phyloP scores from a whole-genome alignment of 2,797 vertebrate genomes.

The Gallinago nigripennis region DNA sequence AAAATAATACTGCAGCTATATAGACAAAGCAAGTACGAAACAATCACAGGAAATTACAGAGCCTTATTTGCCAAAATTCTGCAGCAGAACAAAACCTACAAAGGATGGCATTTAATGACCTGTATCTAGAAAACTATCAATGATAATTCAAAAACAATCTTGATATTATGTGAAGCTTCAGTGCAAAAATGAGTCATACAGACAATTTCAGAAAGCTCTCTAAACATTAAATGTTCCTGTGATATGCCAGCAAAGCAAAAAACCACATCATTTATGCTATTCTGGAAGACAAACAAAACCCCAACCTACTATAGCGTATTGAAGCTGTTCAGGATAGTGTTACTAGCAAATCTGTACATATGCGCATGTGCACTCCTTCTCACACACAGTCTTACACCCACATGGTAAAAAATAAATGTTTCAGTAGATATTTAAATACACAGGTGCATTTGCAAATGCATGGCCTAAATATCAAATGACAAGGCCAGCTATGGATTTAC shows the following conservation, averaged over 20 bases:
- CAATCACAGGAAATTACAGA: neutral
- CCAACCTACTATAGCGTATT: accelerated
- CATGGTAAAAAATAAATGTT: neutral
- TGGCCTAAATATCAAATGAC: neutral
- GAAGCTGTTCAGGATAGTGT: neutral
- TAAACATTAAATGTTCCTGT: neutral
- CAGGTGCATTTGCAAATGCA: neutral
- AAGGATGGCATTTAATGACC: neutral
- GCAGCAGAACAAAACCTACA: neutral
- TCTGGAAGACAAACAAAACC: neutral
- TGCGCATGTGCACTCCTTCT: neutral
- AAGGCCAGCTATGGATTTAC: neutral
- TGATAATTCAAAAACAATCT: neutral
- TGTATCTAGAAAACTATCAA: neutral
- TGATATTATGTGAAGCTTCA: neutral
- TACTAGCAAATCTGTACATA: neutral
- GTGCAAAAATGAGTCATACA: neutral
- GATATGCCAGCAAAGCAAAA: neutral
- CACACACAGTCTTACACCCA: neutral
- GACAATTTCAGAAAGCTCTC: neutral
- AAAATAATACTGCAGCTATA: neutral
- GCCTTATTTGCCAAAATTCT: neutral
- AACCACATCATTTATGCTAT: neutral
- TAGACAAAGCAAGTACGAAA: neutral
- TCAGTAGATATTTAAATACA: neutral